These are phyloP conservation scores for Sinohyriopsis cumingii DNA, from an alignment of 2,888 invertebrate genomes.

Conservation along the genomic window DNA sequence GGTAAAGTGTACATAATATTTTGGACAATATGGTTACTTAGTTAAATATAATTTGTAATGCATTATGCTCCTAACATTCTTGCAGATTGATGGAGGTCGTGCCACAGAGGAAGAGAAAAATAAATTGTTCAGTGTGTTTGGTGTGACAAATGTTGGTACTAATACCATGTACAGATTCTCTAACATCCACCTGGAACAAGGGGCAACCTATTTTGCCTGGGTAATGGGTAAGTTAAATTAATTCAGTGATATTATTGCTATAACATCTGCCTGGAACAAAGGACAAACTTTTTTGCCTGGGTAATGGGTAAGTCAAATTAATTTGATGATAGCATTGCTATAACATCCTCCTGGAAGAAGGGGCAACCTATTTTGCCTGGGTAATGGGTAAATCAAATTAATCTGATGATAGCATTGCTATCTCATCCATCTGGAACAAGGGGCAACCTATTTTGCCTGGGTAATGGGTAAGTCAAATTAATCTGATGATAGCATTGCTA, in stretches of 20 bases:
- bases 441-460: conserved; percentile 33
- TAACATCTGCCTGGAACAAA: conserved; percentile 21
- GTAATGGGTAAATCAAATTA: conserved; percentile 36
- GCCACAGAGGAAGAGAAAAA: conserved; percentile 21
- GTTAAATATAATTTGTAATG: too few species aligned
- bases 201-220: conserved; percentile 33
- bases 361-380: conserved; percentile 32
- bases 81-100: conserved; percentile 36
- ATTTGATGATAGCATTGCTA: background rate
- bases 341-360: conserved; percentile 24
- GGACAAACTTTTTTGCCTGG: conserved; percentile 32
- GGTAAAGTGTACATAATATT: too few species aligned
- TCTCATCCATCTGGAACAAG: conserved; percentile 24
- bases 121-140: conserved; percentile 23
- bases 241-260: background rate
- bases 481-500: background rate
- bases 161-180: conserved; percentile 26
- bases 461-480: conserved; percentile 35
- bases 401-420: background rate
- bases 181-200: conserved; percentile 22
- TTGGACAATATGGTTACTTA: too few species aligned
- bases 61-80: background rate
- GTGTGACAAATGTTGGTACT: conserved; percentile 30
- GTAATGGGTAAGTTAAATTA: conserved; percentile 38
- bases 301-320: conserved; percentile 35